Evolutionary conservation across 37 sponge, comb jelly and placozoan species (phyloP).

Genomic region (Mnemiopsis leidyi): DNA sequence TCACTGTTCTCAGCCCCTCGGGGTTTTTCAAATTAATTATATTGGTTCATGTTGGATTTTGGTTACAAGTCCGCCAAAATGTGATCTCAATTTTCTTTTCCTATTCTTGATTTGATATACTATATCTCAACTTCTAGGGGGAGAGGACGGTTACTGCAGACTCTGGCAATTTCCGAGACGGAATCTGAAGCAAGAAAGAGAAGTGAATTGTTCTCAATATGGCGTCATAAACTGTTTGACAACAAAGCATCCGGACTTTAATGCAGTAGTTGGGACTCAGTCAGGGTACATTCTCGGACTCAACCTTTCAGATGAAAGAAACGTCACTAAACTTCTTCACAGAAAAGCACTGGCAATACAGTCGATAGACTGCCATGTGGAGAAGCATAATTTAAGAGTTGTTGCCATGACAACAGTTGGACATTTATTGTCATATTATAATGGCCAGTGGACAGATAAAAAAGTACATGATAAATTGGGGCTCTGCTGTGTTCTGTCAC

Average conservation of each 20-base stretch:
- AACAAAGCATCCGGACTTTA: slow-evolving; percentile 35
- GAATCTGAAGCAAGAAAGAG: slow-evolving; percentile 20
- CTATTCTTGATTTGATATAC: too few species aligned
- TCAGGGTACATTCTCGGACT: slow-evolving; percentile 8
- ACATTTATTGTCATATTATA: not conserved
- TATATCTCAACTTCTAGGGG: too few species aligned
- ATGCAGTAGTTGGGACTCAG: slow-evolving; percentile 38
- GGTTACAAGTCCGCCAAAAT: too few species aligned
- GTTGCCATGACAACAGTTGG: slow-evolving; percentile 54
- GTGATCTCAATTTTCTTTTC: too few species aligned
- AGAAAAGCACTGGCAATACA: slow-evolving; percentile 8
- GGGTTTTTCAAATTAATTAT: too few species aligned
- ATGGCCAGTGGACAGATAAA: slow-evolving; percentile 36
- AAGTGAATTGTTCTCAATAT: slow-evolving; percentile 21
- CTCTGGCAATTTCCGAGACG: slow-evolving; percentile 30
- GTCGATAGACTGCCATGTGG: slow-evolving; percentile 5
- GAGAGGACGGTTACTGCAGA: slow-evolving; percentile 28
- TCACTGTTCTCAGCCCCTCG: too few species aligned
- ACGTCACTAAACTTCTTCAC: slow-evolving; percentile 9
- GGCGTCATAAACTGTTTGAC: slow-evolving; percentile 61
- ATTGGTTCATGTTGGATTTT: too few species aligned
- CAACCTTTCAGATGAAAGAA: not conserved
- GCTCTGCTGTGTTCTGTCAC: slow-evolving; percentile 23
- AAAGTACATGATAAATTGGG: slow-evolving; percentile 52
- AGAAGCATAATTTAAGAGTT: not conserved